Evolutionary conservation across 2,113 vertebrate species (phyloP).

Genomic region (Redunca redunca): DNA sequence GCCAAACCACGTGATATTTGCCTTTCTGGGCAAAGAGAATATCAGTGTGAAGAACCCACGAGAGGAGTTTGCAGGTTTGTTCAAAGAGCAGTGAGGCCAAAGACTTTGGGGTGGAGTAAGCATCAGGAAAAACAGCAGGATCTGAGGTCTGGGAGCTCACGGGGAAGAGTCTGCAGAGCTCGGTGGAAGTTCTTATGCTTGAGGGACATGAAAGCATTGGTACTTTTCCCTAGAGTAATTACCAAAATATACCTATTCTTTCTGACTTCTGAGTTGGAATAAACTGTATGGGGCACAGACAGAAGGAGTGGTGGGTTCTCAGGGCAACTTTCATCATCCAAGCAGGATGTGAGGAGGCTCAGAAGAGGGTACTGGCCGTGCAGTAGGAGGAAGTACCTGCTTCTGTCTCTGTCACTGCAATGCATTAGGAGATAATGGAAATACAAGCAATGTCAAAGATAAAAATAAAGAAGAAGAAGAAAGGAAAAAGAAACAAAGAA

Average conservation of each 20-base stretch:
- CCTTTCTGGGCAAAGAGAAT: neutral
- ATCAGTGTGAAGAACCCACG: neutral
- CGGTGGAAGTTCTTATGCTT: neutral
- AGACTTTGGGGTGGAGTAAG: neutral
- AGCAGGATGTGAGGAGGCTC: neutral
- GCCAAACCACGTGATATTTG: neutral
- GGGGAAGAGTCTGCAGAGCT: neutral
- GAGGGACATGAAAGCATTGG: neutral
- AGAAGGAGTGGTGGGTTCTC: neutral
- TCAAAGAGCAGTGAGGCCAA: neutral
- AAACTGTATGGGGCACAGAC: neutral
- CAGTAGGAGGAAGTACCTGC: neutral
- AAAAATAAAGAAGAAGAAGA: neutral
- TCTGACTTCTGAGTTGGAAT: neutral
- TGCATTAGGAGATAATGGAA: neutral
- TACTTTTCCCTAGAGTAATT: neutral
- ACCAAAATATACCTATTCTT: neutral
- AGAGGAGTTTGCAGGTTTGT: neutral
- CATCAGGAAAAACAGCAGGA: accelerated
- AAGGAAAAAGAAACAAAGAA: neutral
- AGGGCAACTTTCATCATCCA: neutral
- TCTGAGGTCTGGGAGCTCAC: neutral
- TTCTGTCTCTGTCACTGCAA: neutral
- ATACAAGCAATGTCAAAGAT: neutral
- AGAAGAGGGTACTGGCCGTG: neutral